Evolutionary conservation across 1,140 invertebrate species (phyloP), one percentile per base, ranked within the genome.

Genomic region (Procambarus virginalis): DNA sequence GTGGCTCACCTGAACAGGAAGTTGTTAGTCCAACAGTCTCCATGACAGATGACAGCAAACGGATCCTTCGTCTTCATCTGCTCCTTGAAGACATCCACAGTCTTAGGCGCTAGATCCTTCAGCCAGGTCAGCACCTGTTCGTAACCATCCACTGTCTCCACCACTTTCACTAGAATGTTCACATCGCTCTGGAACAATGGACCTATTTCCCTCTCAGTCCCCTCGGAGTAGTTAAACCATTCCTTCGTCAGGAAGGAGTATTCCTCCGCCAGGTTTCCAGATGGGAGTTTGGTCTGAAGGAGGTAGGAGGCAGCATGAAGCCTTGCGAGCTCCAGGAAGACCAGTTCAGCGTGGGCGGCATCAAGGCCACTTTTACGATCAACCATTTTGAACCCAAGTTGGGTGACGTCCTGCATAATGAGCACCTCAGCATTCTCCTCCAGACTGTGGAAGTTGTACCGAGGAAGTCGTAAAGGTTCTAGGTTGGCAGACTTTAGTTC

Each of bases 11-110:
- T 80, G 91, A 88, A 86, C 34, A 91, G 70, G 60, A 85, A 22
- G 55, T 89, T 84, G 60, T 88, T 89, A 60, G 51, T 80, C 86
- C 86, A 84, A 70, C 68, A 84, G 46, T 89, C 75, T 12, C 85
- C 86, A 60, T 87, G 82, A 60, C 70, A 82, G 45, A 86, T n/a
- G 5, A 64, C 79, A 20, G 14, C 48, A 22, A 64, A 64, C 20
- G 64, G 79, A 20, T 34, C 48, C 9, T 8, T n/a, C 3, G 4
- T 20, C 20, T 45, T 17, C 14, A 73, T 10, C 2, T 80, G 51
- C 58, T 58, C 34, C 48, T 88, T 17, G 60, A 64, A 64, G 60
- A 64, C 20, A 6, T 82, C 79, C 17, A 55, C 8, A 3, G 48
- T 5, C 4, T 34, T 76, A n/a, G 86, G 34, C 1, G 34, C 34